Evolutionary conservation across 2,888 invertebrate species (phyloP).

Genomic region (Cosmia trapezina): DNA sequence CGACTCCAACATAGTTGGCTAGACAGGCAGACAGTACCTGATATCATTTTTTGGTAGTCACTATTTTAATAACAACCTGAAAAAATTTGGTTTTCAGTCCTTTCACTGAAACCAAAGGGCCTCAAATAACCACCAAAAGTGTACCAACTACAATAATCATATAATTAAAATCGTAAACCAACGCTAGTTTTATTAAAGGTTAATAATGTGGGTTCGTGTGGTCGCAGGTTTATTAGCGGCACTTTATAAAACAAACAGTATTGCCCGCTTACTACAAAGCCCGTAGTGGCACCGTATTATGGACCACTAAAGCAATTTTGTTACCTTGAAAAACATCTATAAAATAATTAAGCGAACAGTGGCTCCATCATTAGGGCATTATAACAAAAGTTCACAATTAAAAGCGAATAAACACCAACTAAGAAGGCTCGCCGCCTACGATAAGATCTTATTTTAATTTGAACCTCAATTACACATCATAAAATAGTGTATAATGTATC

Average conservation of each 20-base stretch:
- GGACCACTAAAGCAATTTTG: conserved; percentile 73
- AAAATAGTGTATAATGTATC: conserved; percentile 59
- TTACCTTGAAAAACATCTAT: conserved; percentile 74
- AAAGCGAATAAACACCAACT: conserved; percentile 83
- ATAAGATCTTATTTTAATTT: conserved; percentile 74
- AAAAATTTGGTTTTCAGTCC: not conserved
- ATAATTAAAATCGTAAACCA: conserved; percentile 60
- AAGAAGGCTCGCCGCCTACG: conserved; percentile 73
- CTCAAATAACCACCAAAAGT: conserved; percentile 1
- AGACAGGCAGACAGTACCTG: too few relatives aligned
- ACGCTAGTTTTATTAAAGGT: conserved; percentile 57
- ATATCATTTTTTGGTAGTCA: not conserved
- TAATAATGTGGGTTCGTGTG: conserved; percentile 62
- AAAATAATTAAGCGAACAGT: conserved; percentile 78
- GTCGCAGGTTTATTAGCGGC: conserved; percentile 61
- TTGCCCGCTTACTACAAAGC: conserved; percentile 66
- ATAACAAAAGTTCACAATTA: conserved; percentile 82
- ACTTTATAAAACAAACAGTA: conserved; percentile 74
- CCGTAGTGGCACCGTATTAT: conserved; percentile 69
- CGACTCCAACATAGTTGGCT: too few relatives aligned
- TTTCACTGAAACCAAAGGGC: conserved; percentile 7
- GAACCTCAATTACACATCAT: conserved; percentile 71
- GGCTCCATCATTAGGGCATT: conserved; percentile 80
- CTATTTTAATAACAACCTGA: not conserved
- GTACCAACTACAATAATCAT: conserved; percentile 37